Base-by-base conservation (phyloP, 2,888 invertebrate species). In the Drosophila differens region DNA sequence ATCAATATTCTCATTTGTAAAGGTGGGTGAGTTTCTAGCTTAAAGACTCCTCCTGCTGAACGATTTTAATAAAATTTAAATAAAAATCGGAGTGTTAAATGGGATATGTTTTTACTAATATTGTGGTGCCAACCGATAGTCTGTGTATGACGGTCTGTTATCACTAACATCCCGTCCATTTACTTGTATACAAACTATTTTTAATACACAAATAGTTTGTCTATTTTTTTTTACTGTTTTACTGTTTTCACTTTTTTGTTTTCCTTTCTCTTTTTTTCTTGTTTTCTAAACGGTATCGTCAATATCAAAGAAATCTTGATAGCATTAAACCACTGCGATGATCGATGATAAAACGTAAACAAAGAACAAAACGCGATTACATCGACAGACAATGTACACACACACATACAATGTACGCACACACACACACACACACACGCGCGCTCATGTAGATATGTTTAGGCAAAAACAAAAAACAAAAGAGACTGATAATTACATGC, bases 291-390 rank as follows among this genome's bases (percentile, higher is more conserved):
- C 14, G 35, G 6, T 35, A 35, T 35, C 14, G 14, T 35, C 35
- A 35, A 14, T 35, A 35, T 35, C 4, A 14, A 14, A 57, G 30
- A n/a, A 55, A 37, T 28, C 37, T 55, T 9, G 30, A 28, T 12
- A 16, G 10, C 19, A 16, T 51, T 28, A 19, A 30, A 19, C 16
- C 28, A n/a, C 57, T n/a, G 28, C 28, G 30, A 39, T 30, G 39
- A 57, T 55, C 54, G 54, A 32, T 12, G 10, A 28, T 39, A 52
- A 32, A 66, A 67, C 53, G 53, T 67, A 67, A 67, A 67, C 66
- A 67, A 47, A 54, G 67, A 67, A 32, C 28, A 22, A 9, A 52
- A 4, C 35, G 52, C 41, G 66, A 64, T 64, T 16, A 32, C 22
- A 30, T 32, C 10, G 7, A n/a, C n/a, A 65, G 32, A 65, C 52